These are phyloP conservation scores for Micrastur ruficollis DNA, from an alignment of 2,797 vertebrate genomes.

Conservation along the genomic window DNA sequence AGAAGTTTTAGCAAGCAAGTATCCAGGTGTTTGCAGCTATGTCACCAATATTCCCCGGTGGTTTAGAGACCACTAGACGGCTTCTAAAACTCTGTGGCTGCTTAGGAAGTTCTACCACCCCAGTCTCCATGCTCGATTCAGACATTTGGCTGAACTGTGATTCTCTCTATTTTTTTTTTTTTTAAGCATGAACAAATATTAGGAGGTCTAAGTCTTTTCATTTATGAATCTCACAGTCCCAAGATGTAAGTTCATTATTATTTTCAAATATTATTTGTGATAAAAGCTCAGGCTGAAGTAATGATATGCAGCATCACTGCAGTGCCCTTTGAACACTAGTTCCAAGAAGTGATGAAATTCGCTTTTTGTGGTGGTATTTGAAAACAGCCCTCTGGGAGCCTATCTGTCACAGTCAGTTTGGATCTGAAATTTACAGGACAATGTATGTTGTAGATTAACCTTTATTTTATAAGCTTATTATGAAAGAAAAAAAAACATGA, in stretches of 20 bases:
- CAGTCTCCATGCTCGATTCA: accelerated
- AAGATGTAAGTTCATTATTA: neutral
- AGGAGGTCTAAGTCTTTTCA: neutral
- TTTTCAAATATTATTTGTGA: neutral
- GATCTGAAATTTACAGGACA: neutral
- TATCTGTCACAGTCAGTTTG: neutral
- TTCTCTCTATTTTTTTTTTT: neutral
- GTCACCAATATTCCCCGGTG: neutral
- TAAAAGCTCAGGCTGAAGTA: neutral
- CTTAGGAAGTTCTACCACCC: neutral
- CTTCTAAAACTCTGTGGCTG: neutral
- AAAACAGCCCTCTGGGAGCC: neutral
- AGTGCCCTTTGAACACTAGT: neutral
- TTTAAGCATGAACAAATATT: neutral
- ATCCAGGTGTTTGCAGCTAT: neutral
- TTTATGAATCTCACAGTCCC: neutral
- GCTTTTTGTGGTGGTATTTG: neutral
- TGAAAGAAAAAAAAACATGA: neutral
- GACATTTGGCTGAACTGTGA: neutral
- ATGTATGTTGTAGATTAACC: neutral
- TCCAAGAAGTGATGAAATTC: neutral
- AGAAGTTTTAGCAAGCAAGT: neutral
- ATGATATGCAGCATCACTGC: neutral
- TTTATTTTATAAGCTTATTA: neutral
- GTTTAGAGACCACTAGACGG: neutral